phyloP scores from a whole-genome alignment of 2,797 vertebrate species.

The Vultur gryphus region DNA sequence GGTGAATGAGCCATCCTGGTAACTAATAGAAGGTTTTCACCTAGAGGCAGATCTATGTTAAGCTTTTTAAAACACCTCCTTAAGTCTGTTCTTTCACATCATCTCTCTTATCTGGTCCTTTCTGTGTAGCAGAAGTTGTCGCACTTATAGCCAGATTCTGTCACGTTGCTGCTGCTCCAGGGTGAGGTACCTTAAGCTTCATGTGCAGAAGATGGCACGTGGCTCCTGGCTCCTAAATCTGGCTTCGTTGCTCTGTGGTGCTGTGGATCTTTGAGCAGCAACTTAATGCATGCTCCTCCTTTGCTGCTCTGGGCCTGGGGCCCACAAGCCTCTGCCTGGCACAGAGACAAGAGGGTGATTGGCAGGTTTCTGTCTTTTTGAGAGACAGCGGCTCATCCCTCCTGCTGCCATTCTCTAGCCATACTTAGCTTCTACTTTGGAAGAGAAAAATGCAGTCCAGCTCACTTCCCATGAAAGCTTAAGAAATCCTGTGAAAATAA shows the following conservation, averaged over 20 bases:
- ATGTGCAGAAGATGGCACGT: background rate
- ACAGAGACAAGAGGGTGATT: background rate
- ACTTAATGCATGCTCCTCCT: background rate
- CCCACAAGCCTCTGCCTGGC: accelerated
- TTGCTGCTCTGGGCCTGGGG: background rate
- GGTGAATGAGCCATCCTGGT: background rate
- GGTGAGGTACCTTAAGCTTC: background rate
- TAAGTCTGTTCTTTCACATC: background rate
- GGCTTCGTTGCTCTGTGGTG: background rate
- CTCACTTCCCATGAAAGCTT: background rate
- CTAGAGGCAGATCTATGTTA: background rate
- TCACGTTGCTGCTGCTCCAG: background rate
- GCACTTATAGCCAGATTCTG: background rate
- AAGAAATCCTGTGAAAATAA: background rate
- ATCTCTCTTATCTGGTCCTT: background rate
- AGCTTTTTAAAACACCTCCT: background rate
- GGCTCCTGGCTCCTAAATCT: background rate
- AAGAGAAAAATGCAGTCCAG: background rate
- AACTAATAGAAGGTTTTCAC: background rate
- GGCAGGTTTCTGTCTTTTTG: background rate
- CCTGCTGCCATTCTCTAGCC: background rate
- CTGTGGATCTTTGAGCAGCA: background rate
- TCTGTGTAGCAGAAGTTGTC: background rate
- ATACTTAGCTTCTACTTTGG: background rate
- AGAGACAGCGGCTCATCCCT: background rate